Evolutionary conservation across 1,140 invertebrate genomes (phyloP), one percentile per base, ranked within the genome.

Genomic region (Notospermus geniculatus): DNA sequence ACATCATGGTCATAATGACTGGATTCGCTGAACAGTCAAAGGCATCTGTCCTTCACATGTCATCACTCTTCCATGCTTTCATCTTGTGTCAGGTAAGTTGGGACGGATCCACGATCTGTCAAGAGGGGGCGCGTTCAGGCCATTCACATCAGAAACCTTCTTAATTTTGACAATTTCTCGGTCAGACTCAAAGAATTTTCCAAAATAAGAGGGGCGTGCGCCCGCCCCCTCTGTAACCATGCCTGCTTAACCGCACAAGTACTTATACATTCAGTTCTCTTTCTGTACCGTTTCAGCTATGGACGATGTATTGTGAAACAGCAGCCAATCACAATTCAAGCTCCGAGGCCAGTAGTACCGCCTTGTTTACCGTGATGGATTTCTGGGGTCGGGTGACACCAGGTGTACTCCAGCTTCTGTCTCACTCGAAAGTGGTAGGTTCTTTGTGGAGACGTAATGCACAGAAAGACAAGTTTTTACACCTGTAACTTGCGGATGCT

Each of bases 361-460:
- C 73, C 22, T 27, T 59, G 50, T 66, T 70, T 28, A 91, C 94
- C 66, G 85, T 98, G n/a, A 88, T 97, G 69, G 96, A 99, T 81
- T 99, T 99, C 84, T 99, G 97, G 97, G 90, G 90, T 4, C 94
- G 97, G 83, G 90, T 99, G 0, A 98, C 96, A 22, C 96, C 95
- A 0, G 91, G 90, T 57, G 90, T 99, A 63, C 80, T 99, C 32
- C 93, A 98, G 80, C 83, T 99, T 27, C 87, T 98, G 9, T 90
- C 92, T 17, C 90, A 95, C 75, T 95, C 93, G 7, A 96, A 94
- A 88, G 87, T 91, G 67, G 91, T 95, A 77, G 85, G 87, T 80
- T 61, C n/a, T n/a, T 41, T n/a, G n/a, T n/a, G n/a, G n/a, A n/a
- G n/a, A n/a, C n/a, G n/a, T n/a, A n/a, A 46, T 46, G n/a, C n/a